Conservation (phyloP, 2,113 vertebrate genomes). For the Coryphaenoides rupestris region DNA sequence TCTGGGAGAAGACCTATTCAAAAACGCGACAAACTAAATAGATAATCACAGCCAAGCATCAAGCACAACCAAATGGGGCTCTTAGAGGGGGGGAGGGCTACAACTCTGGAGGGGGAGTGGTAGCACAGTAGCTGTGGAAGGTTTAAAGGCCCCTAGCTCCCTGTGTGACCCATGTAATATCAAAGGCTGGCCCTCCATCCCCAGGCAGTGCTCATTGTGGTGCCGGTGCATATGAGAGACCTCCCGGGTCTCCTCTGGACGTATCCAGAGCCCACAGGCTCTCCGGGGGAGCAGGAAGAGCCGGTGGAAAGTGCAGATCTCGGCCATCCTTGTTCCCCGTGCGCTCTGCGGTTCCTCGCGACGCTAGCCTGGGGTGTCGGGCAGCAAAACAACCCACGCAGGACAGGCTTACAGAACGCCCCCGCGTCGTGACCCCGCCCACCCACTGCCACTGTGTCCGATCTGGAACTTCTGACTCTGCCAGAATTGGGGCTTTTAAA, state of each 20-base stretch:
- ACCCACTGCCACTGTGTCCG: background rate
- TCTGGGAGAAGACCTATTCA: no score
- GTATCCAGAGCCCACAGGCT: conserved; percentile 61
- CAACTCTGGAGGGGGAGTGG: conserved; percentile 58
- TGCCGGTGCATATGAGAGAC: conserved; percentile 70
- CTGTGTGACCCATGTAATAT: conserved; percentile 75
- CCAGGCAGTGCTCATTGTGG: conserved; percentile 69
- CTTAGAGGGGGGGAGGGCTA: conserved; percentile 47
- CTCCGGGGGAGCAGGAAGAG: conserved; percentile 20
- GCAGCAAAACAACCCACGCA: conserved; percentile 24
- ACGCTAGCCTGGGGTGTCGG: conserved; percentile 51
- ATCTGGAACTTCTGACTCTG: background rate
- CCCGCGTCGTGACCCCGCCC: conserved; percentile 16
- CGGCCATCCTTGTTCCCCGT: conserved; percentile 38
- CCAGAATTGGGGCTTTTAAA: no score
- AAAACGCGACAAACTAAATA: background rate
- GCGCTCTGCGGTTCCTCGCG: conserved; percentile 25
- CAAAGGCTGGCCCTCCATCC: conserved; percentile 72
- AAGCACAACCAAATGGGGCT: conserved; percentile 2
- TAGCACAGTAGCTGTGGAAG: conserved; percentile 41
- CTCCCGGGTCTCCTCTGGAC: conserved; percentile 71
- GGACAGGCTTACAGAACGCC: conserved; percentile 34
- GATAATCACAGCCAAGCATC: background rate
- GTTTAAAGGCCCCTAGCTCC: conserved; percentile 64
- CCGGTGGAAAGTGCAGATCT: conserved; percentile 50